These are phyloP conservation scores for Caerostris darwini DNA, from an alignment of 1,140 invertebrate species.

Conservation along the genomic window DNA sequence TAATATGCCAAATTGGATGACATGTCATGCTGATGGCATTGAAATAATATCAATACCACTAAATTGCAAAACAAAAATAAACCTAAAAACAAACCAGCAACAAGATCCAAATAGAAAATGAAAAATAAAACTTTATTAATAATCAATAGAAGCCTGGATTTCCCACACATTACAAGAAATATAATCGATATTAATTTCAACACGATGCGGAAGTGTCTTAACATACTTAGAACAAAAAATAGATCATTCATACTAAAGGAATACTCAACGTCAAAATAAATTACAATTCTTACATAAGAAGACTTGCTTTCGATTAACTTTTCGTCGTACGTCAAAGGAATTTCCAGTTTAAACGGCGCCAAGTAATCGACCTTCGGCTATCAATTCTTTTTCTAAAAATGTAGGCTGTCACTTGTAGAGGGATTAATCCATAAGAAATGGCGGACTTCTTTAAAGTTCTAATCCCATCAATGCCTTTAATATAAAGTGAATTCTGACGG, in stretches of 20 bases:
- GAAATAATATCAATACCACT: too few species aligned
- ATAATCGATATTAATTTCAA: not conserved
- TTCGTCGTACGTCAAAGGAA: not conserved
- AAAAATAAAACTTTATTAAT: not conserved
- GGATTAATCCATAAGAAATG: constrained; percentile 5
- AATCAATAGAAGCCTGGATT: not conserved
- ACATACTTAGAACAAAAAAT: not conserved
- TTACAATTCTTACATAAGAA: not conserved
- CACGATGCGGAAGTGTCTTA: not conserved
- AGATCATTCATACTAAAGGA: not conserved
- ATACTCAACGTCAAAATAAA: not conserved
- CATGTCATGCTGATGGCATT: too few species aligned
- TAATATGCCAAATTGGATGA: too few species aligned
- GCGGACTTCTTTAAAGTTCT: not conserved
- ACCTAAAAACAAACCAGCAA: not conserved
- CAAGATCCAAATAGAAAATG: not conserved
- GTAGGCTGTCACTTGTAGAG: not conserved
- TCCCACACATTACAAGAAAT: not conserved
- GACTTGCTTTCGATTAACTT: not conserved
- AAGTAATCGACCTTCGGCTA: not conserved
- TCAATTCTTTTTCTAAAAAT: not conserved
- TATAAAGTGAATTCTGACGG: not conserved
- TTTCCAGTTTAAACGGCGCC: not conserved
- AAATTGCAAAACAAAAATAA: not conserved
- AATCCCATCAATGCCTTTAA: not conserved